Conservation (phyloP, 1,140 invertebrate species). For the Eulimnadia texana region DNA sequence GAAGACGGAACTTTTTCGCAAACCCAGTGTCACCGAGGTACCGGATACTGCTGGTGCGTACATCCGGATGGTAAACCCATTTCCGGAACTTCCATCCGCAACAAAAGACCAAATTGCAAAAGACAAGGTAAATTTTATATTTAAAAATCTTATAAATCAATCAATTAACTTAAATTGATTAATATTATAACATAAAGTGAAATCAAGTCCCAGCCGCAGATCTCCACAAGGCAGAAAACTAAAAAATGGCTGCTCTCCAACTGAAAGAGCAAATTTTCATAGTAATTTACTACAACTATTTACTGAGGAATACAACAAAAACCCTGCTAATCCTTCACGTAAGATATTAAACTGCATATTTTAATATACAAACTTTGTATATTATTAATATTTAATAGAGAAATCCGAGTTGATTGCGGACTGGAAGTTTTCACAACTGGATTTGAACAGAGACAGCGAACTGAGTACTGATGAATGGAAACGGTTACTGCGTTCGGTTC, state of each 20-base stretch:
- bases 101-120: constrained; percentile 27
- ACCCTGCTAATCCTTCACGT: no score
- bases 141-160: no score
- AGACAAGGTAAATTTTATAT: constrained; percentile 19
- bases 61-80: constrained; percentile 51
- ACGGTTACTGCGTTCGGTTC: constrained; percentile 59
- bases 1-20: constrained; percentile 64
- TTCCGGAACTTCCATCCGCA: constrained; percentile 27
- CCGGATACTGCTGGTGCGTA: constrained; percentile 71
- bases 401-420: constrained; percentile 44
- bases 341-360: no score
- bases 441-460: constrained; percentile 53
- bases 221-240: neutral
- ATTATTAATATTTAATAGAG: no score
- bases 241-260: constrained; percentile 42
- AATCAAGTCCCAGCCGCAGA: constrained; percentile 1
- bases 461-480: constrained; percentile 65
- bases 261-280: constrained; percentile 62
- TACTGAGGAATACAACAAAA: constrained; percentile 49
- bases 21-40: constrained; percentile 62
- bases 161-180: no score
- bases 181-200: no score
- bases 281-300: constrained; percentile 65
- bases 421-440: constrained; percentile 76
- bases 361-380: no score